Percentiles rank a stretch among this genome's conserved stretches.
Evolutionary conservation across 1,140 invertebrate genomes (phyloP).

Genomic region (Hormaphis cornu): DNA sequence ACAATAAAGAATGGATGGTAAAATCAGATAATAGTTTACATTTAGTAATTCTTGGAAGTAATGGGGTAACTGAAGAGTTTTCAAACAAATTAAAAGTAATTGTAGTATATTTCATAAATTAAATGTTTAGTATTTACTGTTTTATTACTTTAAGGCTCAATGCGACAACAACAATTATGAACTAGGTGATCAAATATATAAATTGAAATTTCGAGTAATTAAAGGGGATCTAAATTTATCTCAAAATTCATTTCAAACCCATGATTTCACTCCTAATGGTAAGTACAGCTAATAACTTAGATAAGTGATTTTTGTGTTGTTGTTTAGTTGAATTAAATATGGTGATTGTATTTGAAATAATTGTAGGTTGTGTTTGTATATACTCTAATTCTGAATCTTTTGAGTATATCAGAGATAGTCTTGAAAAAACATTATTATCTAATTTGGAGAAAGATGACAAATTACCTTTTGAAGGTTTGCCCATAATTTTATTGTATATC

Average conservation of each 20-base stretch:
- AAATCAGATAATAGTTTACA: slow-evolving; percentile 60
- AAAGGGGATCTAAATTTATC: slow-evolving; percentile 73
- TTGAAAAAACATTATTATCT: slow-evolving; percentile 82
- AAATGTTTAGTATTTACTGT: neutral
- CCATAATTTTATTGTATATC: slow-evolving; percentile 81
- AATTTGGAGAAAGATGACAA: slow-evolving; percentile 86
- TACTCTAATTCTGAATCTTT: slow-evolving; percentile 86
- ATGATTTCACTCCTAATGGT: slow-evolving; percentile 65
- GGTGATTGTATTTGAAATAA: no score
- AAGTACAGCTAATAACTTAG: slow-evolving; percentile 41
- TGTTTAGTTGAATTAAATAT: no score
- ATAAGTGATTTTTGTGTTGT: no score
- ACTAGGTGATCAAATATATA: slow-evolving; percentile 72
- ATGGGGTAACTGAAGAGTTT: slow-evolving; percentile 67
- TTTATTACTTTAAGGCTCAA: slow-evolving; percentile 49
- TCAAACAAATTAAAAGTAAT: slow-evolving; percentile 49
- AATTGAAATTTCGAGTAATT: slow-evolving; percentile 73
- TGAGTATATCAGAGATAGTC: slow-evolving; percentile 80
- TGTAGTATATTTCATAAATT: neutral
- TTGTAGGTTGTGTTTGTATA: slow-evolving; percentile 65
- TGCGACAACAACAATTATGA: slow-evolving; percentile 77
- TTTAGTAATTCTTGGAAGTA: slow-evolving; percentile 63
- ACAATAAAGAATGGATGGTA: slow-evolving; percentile 56
- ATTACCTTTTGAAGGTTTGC: slow-evolving; percentile 72
- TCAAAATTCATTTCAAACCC: slow-evolving; percentile 64